Evolutionary conservation across 1,140 invertebrate genomes (phyloP), one percentile per base, ranked within the genome.

Genomic region (Drosophila ercepeae): DNA sequence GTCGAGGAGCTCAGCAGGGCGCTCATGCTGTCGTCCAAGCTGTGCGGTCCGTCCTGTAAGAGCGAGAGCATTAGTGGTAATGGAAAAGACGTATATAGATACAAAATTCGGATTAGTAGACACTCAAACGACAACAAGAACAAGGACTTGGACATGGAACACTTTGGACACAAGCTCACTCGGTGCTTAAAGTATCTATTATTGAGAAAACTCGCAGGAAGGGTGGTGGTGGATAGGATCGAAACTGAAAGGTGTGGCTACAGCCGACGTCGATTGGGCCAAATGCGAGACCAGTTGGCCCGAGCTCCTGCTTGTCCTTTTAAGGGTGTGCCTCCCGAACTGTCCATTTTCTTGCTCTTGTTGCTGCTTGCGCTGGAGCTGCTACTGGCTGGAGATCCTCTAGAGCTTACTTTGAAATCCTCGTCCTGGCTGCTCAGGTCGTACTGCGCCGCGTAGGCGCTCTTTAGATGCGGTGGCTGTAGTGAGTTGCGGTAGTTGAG

Each of bases 391-490:
- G 13, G 6, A n/a, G 11, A 41, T 16, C 16, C 13, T 39, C 9
- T 64, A 50, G 50, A 61, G 74, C 89, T 92, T 93, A 96, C 96
- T 93, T 96, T 96, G 25, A 96, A 94, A 76, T 96, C 95, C 39
- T 96, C 95, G 74, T 96, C 96, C 44, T 94, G 32, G 93, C 90
- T 16, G 91, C 77, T 39, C 92, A 92, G 76, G 94, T 95, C 91
- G 93, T 95, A 93, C 97, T 97, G 1, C 0, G 95, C 95, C 0
- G 97, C 96, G 92, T 98, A 98, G 0, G 96, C 95, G 65, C 96
- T 97, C 92, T 96, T 97, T 49, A 98, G 91, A 91, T 98, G 97
- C 4, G 97, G 96, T 14, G 95, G 95, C 67, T 95, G 95, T 48
- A 98, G 92, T 0, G 97, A 97, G 92, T 98, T 98, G 21, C 97